A percentile compares a stretch with the other conserved stretches of the same genome.
Conservation (phyloP, 2,113 vertebrate genomes). For the Misgurnus mizolepis region DNA sequence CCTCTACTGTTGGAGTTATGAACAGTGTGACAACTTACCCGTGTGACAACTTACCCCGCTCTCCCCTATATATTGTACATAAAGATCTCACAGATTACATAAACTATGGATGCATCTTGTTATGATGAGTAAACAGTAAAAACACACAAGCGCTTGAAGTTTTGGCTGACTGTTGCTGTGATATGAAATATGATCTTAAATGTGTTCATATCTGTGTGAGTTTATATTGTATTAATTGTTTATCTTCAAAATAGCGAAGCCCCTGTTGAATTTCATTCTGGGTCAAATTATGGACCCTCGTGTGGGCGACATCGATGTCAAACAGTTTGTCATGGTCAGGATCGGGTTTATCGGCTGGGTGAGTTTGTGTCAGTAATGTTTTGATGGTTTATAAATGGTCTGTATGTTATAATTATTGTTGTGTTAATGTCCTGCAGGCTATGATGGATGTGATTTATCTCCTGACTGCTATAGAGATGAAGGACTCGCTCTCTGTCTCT, state of each 20-base stretch:
- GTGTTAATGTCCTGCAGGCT: slow-evolving; percentile 36
- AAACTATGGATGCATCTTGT: too few species aligned
- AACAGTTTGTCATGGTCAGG: slow-evolving; percentile 59
- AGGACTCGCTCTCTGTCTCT: slow-evolving; percentile 24
- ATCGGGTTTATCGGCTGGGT: slow-evolving; percentile 63
- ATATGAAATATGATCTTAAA: too few species aligned
- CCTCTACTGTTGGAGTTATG: too few species aligned
- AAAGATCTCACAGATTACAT: too few species aligned
- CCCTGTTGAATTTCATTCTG: slow-evolving; percentile 50
- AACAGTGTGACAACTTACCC: too few species aligned
- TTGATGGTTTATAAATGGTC: background rate
- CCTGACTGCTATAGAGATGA: slow-evolving; percentile 47
- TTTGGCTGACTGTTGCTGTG: too few species aligned
- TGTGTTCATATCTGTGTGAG: too few species aligned
- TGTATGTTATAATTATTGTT: background rate
- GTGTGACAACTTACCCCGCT: too few species aligned
- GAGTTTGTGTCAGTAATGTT: background rate
- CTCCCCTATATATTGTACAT: background rate
- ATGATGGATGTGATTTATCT: slow-evolving; percentile 51
- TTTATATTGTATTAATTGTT: background rate
- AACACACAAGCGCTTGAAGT: too few species aligned
- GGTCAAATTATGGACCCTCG: slow-evolving; percentile 53
- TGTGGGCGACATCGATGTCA: slow-evolving; percentile 53
- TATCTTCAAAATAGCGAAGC: slow-evolving; percentile 3
- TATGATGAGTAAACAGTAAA: too few species aligned